Base-by-base conservation (phyloP, 2,888 invertebrate species). In the Cephalotes varians region DNA sequence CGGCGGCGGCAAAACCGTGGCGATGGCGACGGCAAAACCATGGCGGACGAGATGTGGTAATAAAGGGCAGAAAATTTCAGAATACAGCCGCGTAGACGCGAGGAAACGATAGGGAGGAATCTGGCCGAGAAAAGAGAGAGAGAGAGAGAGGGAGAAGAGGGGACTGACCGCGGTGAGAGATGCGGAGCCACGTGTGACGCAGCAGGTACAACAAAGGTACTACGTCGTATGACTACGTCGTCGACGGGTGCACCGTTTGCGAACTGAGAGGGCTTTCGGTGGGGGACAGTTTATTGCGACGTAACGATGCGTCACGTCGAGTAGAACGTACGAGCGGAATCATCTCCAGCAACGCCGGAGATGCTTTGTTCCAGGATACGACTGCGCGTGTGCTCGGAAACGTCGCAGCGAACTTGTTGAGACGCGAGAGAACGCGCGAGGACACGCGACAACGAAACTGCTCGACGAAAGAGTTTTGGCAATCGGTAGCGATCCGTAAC, bases 171-270 rank as follows among this genome's bases (percentile, higher is more conserved):
- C 69, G 18, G 18, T 31, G 77, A 77, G 56, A 77, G 56, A 44
- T 37, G 73, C 60, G 2, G 44, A 69, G 44, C 34, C 71, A 71
- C 77, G 77, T 79, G 77, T 69, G 77, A 79, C 69, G 77, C 77
- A 71, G 84, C 56, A 62, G 82, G 79, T 65, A 72, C 76, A 85
- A 87, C 85, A 86, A 87, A 86, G 85, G 80, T n/a, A n/a, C 85
- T 72, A 74, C 40, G 40, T 40, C 64, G 69, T 79, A 54, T 67
- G 84, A 73, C 77, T 80, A 62, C 67, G 62, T 69, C 60, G 60
- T 40, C 76, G 31, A 18, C 12, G 51, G 40, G 21, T 56, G 25
- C 77, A 67, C 56, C 65, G 28, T 65, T 51, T 15, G 37, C 44
- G 15, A 73, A 73, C 56, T n/a, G 51, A 40, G 28, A 40, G 54